Percentiles rank a stretch among this genome's conserved stretches.
Conservation (phyloP, 2,888 invertebrate genomes). For the Drosophila fungiperda region DNA sequence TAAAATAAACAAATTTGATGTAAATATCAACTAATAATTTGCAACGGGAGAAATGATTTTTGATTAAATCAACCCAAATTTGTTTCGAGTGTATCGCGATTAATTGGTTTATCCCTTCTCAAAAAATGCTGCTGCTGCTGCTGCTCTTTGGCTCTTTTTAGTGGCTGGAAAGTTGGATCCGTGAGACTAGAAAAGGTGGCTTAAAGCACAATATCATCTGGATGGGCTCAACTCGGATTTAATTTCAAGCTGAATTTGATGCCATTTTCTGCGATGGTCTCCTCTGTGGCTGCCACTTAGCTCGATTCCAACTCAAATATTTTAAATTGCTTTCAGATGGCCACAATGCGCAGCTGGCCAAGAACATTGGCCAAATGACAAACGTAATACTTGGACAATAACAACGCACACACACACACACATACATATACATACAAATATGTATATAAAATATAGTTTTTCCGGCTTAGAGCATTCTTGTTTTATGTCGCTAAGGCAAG, state of each 20-base stretch:
- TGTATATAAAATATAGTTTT: conserved; percentile 36
- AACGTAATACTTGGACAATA: conserved; percentile 13
- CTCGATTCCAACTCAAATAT: conserved; percentile 38
- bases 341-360: conserved; percentile 44
- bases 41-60: neutral
- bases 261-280: conserved; percentile 4
- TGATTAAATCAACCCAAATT: neutral
- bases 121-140: neutral
- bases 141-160: neutral
- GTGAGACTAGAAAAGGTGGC: neutral
- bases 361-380: conserved; percentile 18
- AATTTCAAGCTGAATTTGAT: conserved; percentile 31
- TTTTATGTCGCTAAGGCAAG: conserved; percentile 55
- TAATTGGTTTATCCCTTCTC: neutral
- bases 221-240: conserved; percentile 20
- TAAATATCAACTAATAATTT: neutral
- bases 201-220: neutral
- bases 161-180: neutral
- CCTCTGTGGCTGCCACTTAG: conserved; percentile 20
- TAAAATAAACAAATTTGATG: neutral
- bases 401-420: neutral
- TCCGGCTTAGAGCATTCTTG: conserved; percentile 45
- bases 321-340: conserved; percentile 24
- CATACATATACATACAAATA: conserved; percentile 1
- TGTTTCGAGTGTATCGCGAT: neutral